Evolutionary conservation across 2,888 invertebrate genomes (phyloP), one percentile per base, ranked within the genome.

Genomic region (Drosophila neotestacea): DNA sequence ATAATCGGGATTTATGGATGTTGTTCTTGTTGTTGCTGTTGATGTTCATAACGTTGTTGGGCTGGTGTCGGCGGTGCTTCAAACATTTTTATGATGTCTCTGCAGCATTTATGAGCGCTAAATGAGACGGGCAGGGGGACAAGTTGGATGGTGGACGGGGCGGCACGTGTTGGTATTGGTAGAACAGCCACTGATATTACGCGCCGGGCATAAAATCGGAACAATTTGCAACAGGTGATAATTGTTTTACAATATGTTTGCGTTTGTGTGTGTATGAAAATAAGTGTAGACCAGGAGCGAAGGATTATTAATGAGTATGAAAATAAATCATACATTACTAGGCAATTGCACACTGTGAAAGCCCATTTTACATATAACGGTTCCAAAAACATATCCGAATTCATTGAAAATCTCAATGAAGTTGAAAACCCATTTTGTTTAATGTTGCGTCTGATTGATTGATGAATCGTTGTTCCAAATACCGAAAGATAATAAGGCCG

Each of bases 141-240:
- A 42, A 6, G 16, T 10, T 59, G 54, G 34, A 39, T 39, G 16
- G 10, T 42, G 30, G 58, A 47, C 50, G 42, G 22, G 10, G 42
- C 42, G 42, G 42, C 22, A 66, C 54, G 64, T 56, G 69, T 56
- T 70, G 58, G 42, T 27, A 30, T 67, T 69, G 58, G 68, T 76
- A 65, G 59, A 73, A 74, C 81, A 81, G 88, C 86, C 86, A 81
- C 87, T 66, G 81, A 86, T 85, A 86, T 77, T 85, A 82, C 88
- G 88, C 83, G 77, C 48, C 48, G 71, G 67, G 71, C 86, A 87
- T 87, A 83, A 88, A 87, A 85, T 81, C 70, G 54, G 74, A 77
- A 86, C 86, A 87, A 87, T 87, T 87, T 87, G 89, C 87, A 87
- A 89, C 89, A 87, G 87, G 89, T 87, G 87, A 87, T 87, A 87